A percentile compares a stretch with the other conserved stretches of the same genome.
Evolutionary conservation across 2,888 invertebrate species (phyloP).

Genomic region (Plemyria rubiginata): DNA sequence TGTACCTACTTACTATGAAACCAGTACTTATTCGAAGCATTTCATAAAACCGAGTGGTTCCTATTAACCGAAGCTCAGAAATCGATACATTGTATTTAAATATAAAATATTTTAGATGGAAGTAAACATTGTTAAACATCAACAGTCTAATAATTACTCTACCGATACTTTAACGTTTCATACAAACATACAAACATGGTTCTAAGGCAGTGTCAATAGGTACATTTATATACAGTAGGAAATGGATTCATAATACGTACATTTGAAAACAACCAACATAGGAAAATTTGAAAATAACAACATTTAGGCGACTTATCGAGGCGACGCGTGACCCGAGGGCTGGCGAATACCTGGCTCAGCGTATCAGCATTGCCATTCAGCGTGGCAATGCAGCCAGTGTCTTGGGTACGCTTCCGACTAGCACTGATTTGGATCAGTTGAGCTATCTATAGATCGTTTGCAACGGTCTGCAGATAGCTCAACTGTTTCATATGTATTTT

Average conservation of each 20-base stretch:
- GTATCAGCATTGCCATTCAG: too few relatives aligned
- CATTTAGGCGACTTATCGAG: too few relatives aligned
- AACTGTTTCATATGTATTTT: too few relatives aligned
- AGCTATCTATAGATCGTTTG: too few relatives aligned
- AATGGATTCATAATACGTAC: slow-evolving; percentile 32
- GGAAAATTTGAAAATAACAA: too few relatives aligned
- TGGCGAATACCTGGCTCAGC: too few relatives aligned
- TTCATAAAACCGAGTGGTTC: slow-evolving; percentile 8
- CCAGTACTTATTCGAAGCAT: neutral
- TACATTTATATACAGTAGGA: slow-evolving; percentile 23
- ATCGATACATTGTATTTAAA: slow-evolving; percentile 14
- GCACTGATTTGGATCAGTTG: too few relatives aligned
- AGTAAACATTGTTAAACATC: slow-evolving; percentile 39
- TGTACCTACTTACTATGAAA: neutral
- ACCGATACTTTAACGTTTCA: slow-evolving; percentile 39
- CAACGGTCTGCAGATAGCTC: too few relatives aligned
- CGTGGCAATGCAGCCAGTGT: too few relatives aligned
- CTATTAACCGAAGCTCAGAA: slow-evolving; percentile 18
- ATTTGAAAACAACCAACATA: neutral
- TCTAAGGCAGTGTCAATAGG: slow-evolving; percentile 63
- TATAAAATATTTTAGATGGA: slow-evolving; percentile 17
- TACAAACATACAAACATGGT: slow-evolving; percentile 54
- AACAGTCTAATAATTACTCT: slow-evolving; percentile 39
- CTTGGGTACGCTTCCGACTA: too few relatives aligned
- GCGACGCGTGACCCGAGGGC: too few relatives aligned